Base-by-base conservation (phyloP, 2,797 vertebrate genomes). In the Acropternis orthonyx region DNA sequence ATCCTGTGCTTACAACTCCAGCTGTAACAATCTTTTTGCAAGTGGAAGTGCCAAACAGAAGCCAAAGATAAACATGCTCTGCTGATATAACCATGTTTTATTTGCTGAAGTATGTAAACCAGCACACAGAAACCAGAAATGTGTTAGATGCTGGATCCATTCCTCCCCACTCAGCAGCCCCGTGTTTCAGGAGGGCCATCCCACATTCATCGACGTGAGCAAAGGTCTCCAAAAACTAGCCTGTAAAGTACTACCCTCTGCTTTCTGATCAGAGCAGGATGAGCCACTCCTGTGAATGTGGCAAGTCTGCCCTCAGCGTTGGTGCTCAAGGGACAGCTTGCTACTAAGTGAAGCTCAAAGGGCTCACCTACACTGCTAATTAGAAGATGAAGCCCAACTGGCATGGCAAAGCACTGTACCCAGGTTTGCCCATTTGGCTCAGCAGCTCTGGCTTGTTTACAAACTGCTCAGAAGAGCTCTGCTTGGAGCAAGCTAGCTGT, bases 1-100 rank as follows among this genome's bases (percentile, higher is more conserved):
- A 82, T 54, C 24, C 74, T 96, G 96, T 97, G 85, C 48, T 89
- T 83, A 80, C 55, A 92, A 76, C 74, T 80, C 80, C 90, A 86
- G 94, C 85, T 96, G 66, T 58, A 93, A 88, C 85, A 95, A 77
- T 95, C 51, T 54, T 54, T 97, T 96, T 96, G 83, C 84, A 96
- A 96, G 69, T 75, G 68, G 88, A 95, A 92, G 82, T 62, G 67
- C 88, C 90, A 95, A 97, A 90, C 54, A 91, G 93, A 95, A 95
- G 83, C 95, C 91, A 86, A 91, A 93, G 90, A 89, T 84, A 97
- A 97, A 97, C 49, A 96, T 43, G 48, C 41, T 89, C 37, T 58
- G 69, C 92, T 85, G 63, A 88, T 87, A 96, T 27, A 97, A 51
- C 79, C 61, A 28, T 21, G 55, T 73, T 85, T 77, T 69, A 54